These are phyloP conservation scores for Neofelis nebulosa DNA, from an alignment of 2,113 vertebrate species.

Conservation along the genomic window DNA sequence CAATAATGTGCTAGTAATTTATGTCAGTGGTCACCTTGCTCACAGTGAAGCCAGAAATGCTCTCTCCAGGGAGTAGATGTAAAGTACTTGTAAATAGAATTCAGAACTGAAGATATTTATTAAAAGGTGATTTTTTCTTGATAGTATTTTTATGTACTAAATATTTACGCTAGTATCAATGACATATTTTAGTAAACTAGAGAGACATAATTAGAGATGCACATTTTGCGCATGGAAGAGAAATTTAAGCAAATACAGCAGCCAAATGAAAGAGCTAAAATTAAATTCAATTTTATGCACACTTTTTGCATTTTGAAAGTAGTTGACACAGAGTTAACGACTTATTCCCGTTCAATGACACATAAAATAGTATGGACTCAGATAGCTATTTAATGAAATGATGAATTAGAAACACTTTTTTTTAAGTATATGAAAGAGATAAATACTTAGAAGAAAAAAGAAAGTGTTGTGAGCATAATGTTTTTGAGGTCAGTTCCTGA, in stretches of 20 bases:
- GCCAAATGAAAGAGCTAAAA: constrained; percentile 58
- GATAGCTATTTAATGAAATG: background rate
- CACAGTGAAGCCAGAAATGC: constrained; percentile 81
- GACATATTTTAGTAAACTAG: constrained; percentile 71
- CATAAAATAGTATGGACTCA: background rate
- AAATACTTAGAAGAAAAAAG: background rate
- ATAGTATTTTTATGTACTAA: constrained; percentile 86
- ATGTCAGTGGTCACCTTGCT: constrained; percentile 78
- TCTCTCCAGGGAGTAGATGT: constrained; percentile 87
- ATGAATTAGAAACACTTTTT: background rate
- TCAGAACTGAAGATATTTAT: constrained; percentile 95
- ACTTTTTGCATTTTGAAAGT: constrained; percentile 44
- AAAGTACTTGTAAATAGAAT: constrained; percentile 94
- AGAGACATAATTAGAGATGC: constrained; percentile 66
- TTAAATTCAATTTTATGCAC: constrained; percentile 15
- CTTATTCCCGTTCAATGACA: background rate
- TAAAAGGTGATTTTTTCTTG: constrained; percentile 87
- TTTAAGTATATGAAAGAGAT: background rate
- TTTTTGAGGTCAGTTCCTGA: background rate
- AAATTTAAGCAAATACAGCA: constrained; percentile 75
- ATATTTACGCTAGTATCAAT: constrained; percentile 80
- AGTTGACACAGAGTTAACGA: constrained; percentile 46
- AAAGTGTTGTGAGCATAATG: background rate
- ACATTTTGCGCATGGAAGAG: constrained; percentile 63
- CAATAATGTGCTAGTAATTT: constrained; percentile 85